Percentiles rank a stretch among this genome's conserved stretches.
phyloP scores from a whole-genome alignment of 2,888 invertebrate species.

The Ceramica pisi region DNA sequence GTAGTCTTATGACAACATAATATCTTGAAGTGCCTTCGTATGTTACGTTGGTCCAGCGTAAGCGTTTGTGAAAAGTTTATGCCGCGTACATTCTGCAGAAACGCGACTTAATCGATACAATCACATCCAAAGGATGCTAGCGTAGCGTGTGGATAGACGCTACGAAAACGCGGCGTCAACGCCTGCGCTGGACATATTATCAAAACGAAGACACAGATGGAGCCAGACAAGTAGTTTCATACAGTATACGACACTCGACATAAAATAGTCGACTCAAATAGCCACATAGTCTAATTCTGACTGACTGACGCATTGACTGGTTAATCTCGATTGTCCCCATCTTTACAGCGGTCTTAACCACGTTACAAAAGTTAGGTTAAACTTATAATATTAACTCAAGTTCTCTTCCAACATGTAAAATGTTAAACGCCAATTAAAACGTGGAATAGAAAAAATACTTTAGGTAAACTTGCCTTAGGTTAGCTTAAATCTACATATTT shows the following conservation, averaged over 20 bases:
- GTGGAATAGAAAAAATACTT: constrained; percentile 40
- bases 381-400: constrained; percentile 2
- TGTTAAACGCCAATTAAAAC: constrained; percentile 25
- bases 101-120: background rate
- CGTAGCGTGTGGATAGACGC: background rate
- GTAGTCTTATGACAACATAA: constrained; percentile 12
- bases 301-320: background rate
- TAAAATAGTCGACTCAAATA: background rate
- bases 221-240: background rate
- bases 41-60: background rate
- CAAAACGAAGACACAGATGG: constrained; percentile 1
- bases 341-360: background rate
- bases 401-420: constrained; percentile 21
- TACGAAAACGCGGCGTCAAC: background rate
- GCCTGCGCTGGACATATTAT: background rate
- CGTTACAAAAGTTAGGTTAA: constrained; percentile 1
- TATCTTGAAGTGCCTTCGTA: background rate
- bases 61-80: background rate
- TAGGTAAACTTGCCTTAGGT: constrained; percentile 37
- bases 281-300: background rate
- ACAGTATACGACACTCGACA: background rate
- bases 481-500: constrained; percentile 45
- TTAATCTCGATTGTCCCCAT: background rate
- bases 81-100: background rate
- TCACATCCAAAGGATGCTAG: background rate